phyloP scores from a whole-genome alignment of 2,888 invertebrate species.

The Lissonota sp. region DNA sequence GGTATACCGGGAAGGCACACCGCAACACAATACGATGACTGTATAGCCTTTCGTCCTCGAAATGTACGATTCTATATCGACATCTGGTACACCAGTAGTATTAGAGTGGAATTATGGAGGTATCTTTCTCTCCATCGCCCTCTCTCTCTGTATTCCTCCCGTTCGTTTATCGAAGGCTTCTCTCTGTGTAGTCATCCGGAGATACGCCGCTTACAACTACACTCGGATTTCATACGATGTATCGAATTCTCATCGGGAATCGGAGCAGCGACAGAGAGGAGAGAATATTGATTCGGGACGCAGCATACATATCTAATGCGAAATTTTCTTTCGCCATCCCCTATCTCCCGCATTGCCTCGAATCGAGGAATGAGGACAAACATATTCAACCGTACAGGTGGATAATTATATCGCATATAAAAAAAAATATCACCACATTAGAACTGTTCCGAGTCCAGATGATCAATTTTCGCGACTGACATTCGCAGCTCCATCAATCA shows the following conservation, averaged over 20 bases:
- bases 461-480: too few relatives aligned
- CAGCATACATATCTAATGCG: too few relatives aligned
- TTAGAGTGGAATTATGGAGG: slow-evolving; percentile 28
- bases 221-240: slow-evolving; percentile 44
- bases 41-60: slow-evolving; percentile 6
- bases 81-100: slow-evolving; percentile 32
- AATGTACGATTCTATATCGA: slow-evolving; percentile 30
- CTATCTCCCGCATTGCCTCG: not conserved
- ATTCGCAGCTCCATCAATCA: too few relatives aligned
- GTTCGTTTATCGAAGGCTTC: not conserved
- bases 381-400: not conserved
- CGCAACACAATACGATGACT: slow-evolving; percentile 9
- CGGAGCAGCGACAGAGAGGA: slow-evolving; percentile 6
- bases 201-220: slow-evolving; percentile 39
- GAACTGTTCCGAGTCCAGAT: too few relatives aligned
- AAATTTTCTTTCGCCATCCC: not conserved
- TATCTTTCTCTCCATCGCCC: slow-evolving; percentile 15
- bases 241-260: slow-evolving; percentile 23
- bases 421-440: too few relatives aligned
- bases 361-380: too few relatives aligned
- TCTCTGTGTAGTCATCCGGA: slow-evolving; percentile 11
- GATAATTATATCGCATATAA: not conserved
- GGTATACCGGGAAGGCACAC: slow-evolving; percentile 27
- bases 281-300: too few relatives aligned
- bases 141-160: slow-evolving; percentile 17